Conservation (phyloP, 2,797 vertebrate species). For the Parotocinclus haroldoi region DNA sequence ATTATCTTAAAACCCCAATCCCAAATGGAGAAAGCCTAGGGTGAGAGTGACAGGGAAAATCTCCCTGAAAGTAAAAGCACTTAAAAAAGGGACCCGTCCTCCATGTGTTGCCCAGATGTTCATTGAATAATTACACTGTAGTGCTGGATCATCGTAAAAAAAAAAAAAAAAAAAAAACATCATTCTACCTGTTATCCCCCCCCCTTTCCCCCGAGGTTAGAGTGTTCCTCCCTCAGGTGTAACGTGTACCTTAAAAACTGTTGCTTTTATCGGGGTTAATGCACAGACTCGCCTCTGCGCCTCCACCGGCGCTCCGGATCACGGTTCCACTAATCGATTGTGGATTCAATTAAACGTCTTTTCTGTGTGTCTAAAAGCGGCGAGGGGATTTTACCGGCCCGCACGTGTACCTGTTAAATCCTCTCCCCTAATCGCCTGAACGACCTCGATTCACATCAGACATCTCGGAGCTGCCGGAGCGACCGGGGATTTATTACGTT, state of each 20-base stretch:
- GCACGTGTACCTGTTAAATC: conserved; percentile 35
- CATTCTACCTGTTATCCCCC: neutral
- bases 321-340: conserved; percentile 65
- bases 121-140: too few relatives aligned
- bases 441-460: neutral
- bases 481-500: too few relatives aligned
- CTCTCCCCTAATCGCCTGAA: neutral
- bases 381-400: conserved; percentile 18
- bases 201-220: neutral
- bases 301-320: conserved; percentile 52
- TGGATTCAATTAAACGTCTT: conserved; percentile 63
- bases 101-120: too few relatives aligned
- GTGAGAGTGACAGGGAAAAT: too few relatives aligned
- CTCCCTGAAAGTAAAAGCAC: too few relatives aligned
- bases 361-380: conserved; percentile 53
- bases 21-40: too few relatives aligned
- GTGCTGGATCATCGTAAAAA: too few relatives aligned
- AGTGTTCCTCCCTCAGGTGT: neutral
- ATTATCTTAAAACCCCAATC: too few relatives aligned
- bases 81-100: too few relatives aligned
- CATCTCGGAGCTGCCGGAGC: too few relatives aligned
- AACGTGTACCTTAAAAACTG: neutral
- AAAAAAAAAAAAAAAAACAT: too few relatives aligned
- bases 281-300: conserved; percentile 26
- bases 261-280: conserved; percentile 55